Conservation (phyloP, 2,888 invertebrate species). For the Thymelicus acteon region DNA sequence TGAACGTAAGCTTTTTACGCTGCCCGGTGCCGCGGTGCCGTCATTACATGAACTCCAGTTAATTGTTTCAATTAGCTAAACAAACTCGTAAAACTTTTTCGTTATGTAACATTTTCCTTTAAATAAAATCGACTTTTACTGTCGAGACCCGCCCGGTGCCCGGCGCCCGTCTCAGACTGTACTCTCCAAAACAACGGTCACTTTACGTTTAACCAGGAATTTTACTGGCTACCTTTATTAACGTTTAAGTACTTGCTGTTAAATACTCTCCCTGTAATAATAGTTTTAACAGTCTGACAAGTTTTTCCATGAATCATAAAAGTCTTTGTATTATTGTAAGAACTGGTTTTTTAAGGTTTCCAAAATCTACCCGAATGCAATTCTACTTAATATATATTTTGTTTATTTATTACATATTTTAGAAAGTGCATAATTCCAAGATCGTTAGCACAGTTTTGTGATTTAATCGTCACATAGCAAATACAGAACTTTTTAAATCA, state of each 20-base stretch:
- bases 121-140: constrained; percentile 30
- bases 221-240: constrained; percentile 3
- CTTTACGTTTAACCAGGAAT: constrained; percentile 1
- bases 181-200: constrained; percentile 6
- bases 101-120: constrained; percentile 38
- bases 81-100: constrained; percentile 49
- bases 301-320: background rate
- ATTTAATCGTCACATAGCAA: too few relatives aligned
- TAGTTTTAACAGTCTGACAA: background rate
- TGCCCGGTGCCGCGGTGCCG: constrained; percentile 53
- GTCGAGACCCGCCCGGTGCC: background rate
- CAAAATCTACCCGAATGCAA: too few relatives aligned
- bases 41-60: constrained; percentile 57
- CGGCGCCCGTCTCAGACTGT: background rate
- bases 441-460: too few relatives aligned
- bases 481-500: too few relatives aligned
- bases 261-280: background rate
- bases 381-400: too few relatives aligned
- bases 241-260: background rate
- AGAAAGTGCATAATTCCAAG: too few relatives aligned
- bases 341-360: too few relatives aligned
- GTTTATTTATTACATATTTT: too few relatives aligned
- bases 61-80: constrained; percentile 71
- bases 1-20: constrained; percentile 51
- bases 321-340: too few relatives aligned